Percentiles rank a stretch among this genome's conserved stretches.
phyloP scores from a whole-genome alignment of 2,113 vertebrate genomes.

The Anolis sagrei region DNA sequence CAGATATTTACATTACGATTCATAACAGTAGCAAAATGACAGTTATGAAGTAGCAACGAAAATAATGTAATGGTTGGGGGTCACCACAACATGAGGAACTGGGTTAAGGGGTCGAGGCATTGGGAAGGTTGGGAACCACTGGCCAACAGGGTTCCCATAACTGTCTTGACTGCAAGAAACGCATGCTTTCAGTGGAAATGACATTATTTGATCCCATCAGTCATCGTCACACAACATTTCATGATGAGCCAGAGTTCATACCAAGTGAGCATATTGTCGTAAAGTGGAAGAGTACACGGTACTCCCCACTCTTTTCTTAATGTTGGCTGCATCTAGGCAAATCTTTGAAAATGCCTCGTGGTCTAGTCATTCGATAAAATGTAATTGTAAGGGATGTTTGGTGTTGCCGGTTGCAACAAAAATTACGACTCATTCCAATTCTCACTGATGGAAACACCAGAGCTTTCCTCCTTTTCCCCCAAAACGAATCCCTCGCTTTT shows the following conservation, averaged over 20 bases:
- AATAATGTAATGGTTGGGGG: no score
- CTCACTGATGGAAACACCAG: not conserved
- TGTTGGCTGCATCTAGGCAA: no score
- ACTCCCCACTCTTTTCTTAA: no score
- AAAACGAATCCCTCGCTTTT: conserved; percentile 53
- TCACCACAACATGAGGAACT: no score
- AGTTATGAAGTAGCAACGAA: no score
- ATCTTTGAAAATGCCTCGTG: not conserved
- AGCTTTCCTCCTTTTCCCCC: not conserved
- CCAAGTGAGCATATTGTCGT: not conserved
- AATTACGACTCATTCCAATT: not conserved
- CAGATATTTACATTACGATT: no score
- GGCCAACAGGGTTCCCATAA: not conserved
- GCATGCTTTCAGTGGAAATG: not conserved
- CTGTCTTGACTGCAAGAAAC: not conserved
- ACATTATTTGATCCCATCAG: not conserved
- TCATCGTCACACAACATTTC: not conserved
- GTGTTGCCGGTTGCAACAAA: not conserved
- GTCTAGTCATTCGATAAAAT: not conserved
- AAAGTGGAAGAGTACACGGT: not conserved
- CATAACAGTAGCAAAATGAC: no score
- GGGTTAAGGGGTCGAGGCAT: no score
- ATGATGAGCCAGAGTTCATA: not conserved
- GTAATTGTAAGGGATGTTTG: not conserved
- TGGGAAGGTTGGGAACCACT: no score